Evolutionary conservation across 2,113 vertebrate genomes (phyloP).

Genomic region (Salminus brasiliensis): DNA sequence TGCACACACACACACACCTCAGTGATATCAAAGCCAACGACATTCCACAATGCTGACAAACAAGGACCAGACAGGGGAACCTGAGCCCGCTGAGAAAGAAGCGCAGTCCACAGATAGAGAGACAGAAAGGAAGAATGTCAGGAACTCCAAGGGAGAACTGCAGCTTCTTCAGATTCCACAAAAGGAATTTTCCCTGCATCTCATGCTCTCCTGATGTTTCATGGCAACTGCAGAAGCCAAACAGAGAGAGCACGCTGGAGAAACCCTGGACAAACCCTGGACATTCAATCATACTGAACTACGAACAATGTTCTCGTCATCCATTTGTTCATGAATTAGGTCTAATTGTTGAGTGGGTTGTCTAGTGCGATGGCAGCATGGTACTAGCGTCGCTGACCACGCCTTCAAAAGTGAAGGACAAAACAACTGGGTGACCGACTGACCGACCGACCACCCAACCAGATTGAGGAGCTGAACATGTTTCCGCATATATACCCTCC

Average conservation of each 20-base stretch:
- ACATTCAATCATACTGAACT: background rate
- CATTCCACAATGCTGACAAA: conserved; percentile 1
- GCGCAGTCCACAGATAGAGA: background rate
- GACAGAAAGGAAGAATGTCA: background rate
- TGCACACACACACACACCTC: background rate
- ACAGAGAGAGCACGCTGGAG: conserved; percentile 1
- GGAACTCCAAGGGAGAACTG: conserved; percentile 10
- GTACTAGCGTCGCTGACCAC: too few species aligned
- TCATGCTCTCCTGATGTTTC: conserved; percentile 19
- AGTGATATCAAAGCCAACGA: background rate
- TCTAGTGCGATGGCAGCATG: too few species aligned
- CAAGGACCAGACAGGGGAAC: background rate
- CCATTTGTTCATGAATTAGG: background rate
- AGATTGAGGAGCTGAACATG: too few species aligned
- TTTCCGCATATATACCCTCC: too few species aligned
- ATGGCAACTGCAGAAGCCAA: conserved; percentile 15
- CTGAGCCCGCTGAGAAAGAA: background rate
- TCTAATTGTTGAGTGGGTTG: background rate
- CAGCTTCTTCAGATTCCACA: conserved; percentile 40
- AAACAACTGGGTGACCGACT: too few species aligned
- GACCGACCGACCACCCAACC: too few species aligned
- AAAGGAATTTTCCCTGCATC: conserved; percentile 27
- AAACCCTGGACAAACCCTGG: conserved; percentile 31
- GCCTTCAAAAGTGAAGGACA: too few species aligned
- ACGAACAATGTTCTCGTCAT: background rate